Evolutionary conservation across 2,888 invertebrate genomes (phyloP), one percentile per base, ranked within the genome.

Genomic region (Margaritifera margaritifera): DNA sequence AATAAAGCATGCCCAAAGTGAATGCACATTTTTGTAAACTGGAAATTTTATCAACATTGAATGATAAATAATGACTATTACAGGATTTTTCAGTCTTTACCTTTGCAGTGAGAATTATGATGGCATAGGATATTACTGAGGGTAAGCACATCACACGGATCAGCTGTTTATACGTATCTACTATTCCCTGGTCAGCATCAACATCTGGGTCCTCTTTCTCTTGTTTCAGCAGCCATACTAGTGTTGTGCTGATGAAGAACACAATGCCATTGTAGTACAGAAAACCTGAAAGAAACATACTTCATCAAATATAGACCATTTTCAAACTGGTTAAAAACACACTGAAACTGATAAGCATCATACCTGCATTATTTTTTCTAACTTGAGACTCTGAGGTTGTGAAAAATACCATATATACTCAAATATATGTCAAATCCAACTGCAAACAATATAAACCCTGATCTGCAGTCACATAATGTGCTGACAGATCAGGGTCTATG

Each of bases 191-290:
- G 15, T 91, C 90, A 6, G 82, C 79, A 59, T 90, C 85, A 51
- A 90, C 89, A 42, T 88, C 89, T 90, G 87, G 92, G 91, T 74
- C 92, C 61, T 83, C 86, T 25, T 84, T 91, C 90, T 98, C 98
- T 76, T 92, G 93, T 89, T 99, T 99, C n/a, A 97, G 92, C 20
- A 98, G 72, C 54, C 95, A 95, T 62, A 99, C 94, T 4, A 98
- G 86, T 0, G 97, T 96, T 0, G 99, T 99, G 1, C 95, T 94
- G 2, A 95, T 88, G 63, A 99, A 92, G 89, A 99, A 99, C 3
- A 95, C 92, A 90, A 96, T 92, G 6, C 97, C 97, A 98, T 99
- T 99, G 89, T 98, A 97, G 88, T 94, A 94, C 22, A 99, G 92
- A 90, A 98, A 99, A 80, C 95, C 95, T 92, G 90, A 64, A 88